Base-by-base conservation (phyloP, 2,888 invertebrate genomes). In the Athalia rosae region DNA sequence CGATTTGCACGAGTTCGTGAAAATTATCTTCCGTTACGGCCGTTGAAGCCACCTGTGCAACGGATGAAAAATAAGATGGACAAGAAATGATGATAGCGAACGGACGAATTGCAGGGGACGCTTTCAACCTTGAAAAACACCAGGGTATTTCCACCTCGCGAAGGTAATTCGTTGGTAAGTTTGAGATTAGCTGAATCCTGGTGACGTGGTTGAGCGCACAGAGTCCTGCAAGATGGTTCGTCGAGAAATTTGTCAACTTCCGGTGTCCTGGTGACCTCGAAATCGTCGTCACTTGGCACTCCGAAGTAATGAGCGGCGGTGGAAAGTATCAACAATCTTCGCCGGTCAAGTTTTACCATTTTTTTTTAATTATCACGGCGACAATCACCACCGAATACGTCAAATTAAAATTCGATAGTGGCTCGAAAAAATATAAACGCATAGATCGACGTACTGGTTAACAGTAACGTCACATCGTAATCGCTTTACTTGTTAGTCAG, bases 231-330 rank as follows among this genome's bases (percentile, higher is more conserved):
- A 8, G 83, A 82, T 6, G 87, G 79, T 11, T 82, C 81, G 50
- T 89, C 85, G 69, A 89, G 78, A 79, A 89, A 89, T 76, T 84
- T 86, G 3, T 88, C 86, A 1, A 89, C 82, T 53, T 85, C 83
- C n/a, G 79, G 71, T 69, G 56, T 6, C 77, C 45, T 79, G 15
- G 50, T 74, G 4, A 80, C 71, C 0, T 83, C 82, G 2, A 84
- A 78, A 56, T 76, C 56, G 3, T 78, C 79, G 3, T 76, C 50
- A 0, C 76, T 63, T 0, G 81, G 28, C 5, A 81, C 76, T 0
- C 86, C 88, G 66, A 89, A 89, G 64, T 89, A 89, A 64, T 88
- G 81, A 0, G 85, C 84, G 3, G 89, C 89, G 0, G 89, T 89
- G 3, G 85, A 82, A 41, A 88, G 82, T 59, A 89, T 87, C 4